These are phyloP conservation scores for Saccostrea glomerata DNA, from an alignment of 1,140 invertebrate species.

Conservation along the genomic window DNA sequence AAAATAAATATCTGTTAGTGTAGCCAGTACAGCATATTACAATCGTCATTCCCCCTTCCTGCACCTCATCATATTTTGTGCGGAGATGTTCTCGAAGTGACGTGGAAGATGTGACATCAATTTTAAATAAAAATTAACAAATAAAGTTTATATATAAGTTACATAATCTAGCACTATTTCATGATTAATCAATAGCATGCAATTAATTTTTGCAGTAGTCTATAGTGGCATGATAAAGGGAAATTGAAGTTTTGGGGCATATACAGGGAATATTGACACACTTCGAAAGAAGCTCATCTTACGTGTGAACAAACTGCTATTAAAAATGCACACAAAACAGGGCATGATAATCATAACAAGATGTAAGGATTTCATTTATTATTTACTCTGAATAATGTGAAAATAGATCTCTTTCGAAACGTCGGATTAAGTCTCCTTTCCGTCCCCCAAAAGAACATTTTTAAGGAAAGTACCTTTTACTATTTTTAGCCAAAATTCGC, in stretches of 20 bases:
- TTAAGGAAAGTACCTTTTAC: conserved; percentile 28
- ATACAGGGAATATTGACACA: not conserved
- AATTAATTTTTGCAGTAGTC: not conserved
- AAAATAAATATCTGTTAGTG: no score
- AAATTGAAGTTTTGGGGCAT: conserved; percentile 10
- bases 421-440: not conserved
- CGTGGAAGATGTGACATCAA: conserved; percentile 10
- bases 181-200: not conserved
- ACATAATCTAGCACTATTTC: not conserved
- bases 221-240: conserved; percentile 10
- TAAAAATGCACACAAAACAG: not conserved
- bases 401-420: not conserved
- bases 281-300: not conserved
- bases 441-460: not conserved
- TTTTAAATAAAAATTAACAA: not conserved
- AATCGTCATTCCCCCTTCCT: not conserved
- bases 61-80: not conserved
- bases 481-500: not conserved
- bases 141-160: not conserved
- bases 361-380: not conserved
- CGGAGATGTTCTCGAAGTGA: conserved; percentile 3
- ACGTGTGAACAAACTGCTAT: not conserved
- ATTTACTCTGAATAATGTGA: not conserved
- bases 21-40: no score
- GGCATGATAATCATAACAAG: not conserved